Conservation (phyloP, 2,113 vertebrate genomes). For the Cynoglossus semilaevis region DNA sequence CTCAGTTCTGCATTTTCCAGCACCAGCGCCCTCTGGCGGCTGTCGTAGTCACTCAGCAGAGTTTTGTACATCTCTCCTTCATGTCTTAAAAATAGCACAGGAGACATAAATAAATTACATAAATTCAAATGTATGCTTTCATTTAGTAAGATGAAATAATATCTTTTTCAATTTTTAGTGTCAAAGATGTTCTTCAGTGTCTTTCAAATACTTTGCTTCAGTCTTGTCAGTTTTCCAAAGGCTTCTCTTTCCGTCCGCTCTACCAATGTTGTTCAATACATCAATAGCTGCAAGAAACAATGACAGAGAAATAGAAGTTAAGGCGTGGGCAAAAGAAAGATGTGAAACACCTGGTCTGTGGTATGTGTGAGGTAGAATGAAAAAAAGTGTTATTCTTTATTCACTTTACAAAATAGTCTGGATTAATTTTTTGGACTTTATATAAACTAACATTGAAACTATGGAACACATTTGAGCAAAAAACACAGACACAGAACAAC, state of each 20-base stretch:
- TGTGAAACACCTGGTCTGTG: neutral
- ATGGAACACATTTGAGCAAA: neutral
- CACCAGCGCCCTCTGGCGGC: constrained; percentile 86
- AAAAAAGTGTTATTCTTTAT: too few species aligned
- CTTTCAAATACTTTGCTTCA: constrained; percentile 80
- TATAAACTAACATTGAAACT: too few species aligned
- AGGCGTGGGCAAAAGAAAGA: neutral
- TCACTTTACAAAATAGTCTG: too few species aligned
- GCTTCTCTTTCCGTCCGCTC: constrained; percentile 90
- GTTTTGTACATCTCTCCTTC: constrained; percentile 93
- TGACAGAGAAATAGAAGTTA: neutral
- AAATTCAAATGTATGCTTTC: too few species aligned
- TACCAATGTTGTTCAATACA: constrained; percentile 89
- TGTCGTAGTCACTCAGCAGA: constrained; percentile 88
- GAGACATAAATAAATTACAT: constrained; percentile 50
- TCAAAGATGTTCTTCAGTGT: too few species aligned
- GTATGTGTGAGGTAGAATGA: neutral
- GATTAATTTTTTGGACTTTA: too few species aligned
- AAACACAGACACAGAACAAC: too few species aligned
- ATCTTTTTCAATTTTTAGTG: too few species aligned
- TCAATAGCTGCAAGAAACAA: constrained; percentile 84
- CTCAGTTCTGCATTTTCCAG: constrained; percentile 92
- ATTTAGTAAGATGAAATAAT: too few species aligned
- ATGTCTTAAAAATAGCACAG: constrained; percentile 77
- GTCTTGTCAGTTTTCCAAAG: constrained; percentile 92